These are phyloP conservation scores for Tetraneura akinire DNA, from an alignment of 1,140 invertebrate genomes.

Conservation along the genomic window DNA sequence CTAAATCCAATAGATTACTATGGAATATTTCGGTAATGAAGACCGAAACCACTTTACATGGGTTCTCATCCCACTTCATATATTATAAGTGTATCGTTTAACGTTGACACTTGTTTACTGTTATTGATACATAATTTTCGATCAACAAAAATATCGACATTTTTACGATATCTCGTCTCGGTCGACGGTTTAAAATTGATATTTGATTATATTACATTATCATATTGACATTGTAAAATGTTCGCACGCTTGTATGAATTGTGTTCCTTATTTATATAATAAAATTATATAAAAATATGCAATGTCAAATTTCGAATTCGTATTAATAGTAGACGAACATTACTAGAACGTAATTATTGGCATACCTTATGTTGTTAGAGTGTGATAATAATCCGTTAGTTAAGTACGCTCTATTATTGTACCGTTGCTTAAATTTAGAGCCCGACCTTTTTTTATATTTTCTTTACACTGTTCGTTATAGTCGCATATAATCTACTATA, in stretches of 20 bases:
- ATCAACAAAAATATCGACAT: neutral
- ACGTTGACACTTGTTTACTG: constrained; percentile 2
- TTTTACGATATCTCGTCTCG: neutral
- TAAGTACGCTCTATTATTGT: constrained; percentile 37
- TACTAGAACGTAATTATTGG: constrained; percentile 35
- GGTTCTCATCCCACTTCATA: neutral
- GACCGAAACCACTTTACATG: neutral
- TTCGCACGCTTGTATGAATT: no score
- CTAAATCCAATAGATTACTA: no score
- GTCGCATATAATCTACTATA: neutral
- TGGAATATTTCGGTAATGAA: neutral
- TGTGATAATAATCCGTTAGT: constrained; percentile 33
- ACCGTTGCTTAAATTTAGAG: constrained; percentile 49
- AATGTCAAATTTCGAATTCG: neutral
- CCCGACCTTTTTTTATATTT: constrained; percentile 24
- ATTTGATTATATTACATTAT: no score
- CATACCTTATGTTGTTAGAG: neutral
- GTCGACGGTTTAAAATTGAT: neutral
- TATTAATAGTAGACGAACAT: neutral
- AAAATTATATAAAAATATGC: no score
- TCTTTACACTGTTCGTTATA: neutral
- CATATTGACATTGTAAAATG: no score
- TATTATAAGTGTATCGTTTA: neutral
- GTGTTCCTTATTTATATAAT: no score
- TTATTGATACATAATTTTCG: neutral